Evolutionary conservation across 92 coral and sea anemone genomes (phyloP).

Genomic region (Isaurus tuberculatus): DNA sequence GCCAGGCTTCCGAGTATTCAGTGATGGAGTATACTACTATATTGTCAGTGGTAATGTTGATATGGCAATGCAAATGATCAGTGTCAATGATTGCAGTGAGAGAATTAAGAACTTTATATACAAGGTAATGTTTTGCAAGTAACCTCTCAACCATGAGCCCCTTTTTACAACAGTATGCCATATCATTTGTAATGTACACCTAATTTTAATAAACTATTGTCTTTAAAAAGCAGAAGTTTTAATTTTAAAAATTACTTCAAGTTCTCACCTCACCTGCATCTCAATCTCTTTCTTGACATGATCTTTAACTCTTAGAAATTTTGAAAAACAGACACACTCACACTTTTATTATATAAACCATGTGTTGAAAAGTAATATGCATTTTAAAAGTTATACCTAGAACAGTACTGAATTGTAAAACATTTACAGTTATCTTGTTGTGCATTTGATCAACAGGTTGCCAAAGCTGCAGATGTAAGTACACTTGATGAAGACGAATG

Average conservation of each 20-base stretch:
- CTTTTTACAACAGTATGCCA: not conserved
- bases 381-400: too few species aligned
- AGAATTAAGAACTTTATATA: constrained; percentile 20
- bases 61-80: not conserved
- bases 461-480: constrained; percentile 36
- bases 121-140: constrained; percentile 26
- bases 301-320: not conserved
- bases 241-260: not conserved
- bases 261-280: not conserved
- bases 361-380: not conserved
- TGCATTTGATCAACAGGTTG: constrained; percentile 33
- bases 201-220: not conserved
- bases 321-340: not conserved
- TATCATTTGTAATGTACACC: not conserved
- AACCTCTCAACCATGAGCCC: not conserved
- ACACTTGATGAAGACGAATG: constrained; percentile 42
- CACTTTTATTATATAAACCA: too few species aligned
- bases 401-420: not conserved
- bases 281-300: not conserved
- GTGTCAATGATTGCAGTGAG: constrained; percentile 19
- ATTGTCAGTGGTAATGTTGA: constrained; percentile 20
- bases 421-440: not conserved
- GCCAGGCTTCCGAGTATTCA: constrained; percentile 23
- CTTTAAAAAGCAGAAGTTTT: not conserved
- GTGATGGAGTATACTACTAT: constrained; percentile 5